Evolutionary conservation across 2,888 invertebrate genomes (phyloP).

Genomic region (Gari tellinella): DNA sequence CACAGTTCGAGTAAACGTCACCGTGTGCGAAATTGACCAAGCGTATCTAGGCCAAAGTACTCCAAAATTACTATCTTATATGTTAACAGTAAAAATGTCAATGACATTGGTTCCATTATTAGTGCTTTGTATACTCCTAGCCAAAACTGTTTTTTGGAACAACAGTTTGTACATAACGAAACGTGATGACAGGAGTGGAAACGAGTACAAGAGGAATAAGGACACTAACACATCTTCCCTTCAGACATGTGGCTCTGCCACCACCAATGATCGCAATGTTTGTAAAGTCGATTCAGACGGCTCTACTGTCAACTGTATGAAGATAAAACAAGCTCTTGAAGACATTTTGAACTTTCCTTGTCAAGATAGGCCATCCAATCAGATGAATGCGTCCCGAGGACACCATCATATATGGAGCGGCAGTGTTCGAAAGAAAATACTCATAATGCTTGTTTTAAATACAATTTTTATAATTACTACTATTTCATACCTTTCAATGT

Average conservation of each 20-base stretch:
- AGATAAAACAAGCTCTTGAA: too few species aligned
- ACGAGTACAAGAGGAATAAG: too few species aligned
- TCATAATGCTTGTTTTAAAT: slow-evolving; percentile 15
- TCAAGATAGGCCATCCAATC: too few species aligned
- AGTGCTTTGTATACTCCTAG: slow-evolving; percentile 10
- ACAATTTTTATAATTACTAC: slow-evolving; percentile 14
- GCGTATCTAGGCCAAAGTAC: background rate
- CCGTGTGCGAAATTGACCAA: slow-evolving; percentile 29
- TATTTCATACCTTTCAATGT: slow-evolving; percentile 5
- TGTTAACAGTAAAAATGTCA: slow-evolving; percentile 34
- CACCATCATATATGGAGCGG: too few species aligned
- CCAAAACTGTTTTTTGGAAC: slow-evolving; percentile 14
- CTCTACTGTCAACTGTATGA: too few species aligned
- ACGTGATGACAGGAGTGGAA: too few species aligned
- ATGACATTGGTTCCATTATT: background rate
- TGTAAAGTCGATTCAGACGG: too few species aligned
- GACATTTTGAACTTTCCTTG: too few species aligned
- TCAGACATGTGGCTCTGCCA: too few species aligned
- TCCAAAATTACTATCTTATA: slow-evolving; percentile 10
- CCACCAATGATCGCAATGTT: too few species aligned
- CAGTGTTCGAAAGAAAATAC: slow-evolving; percentile 12
- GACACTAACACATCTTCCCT: too few species aligned
- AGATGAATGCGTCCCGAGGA: too few species aligned
- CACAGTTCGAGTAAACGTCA: slow-evolving; percentile 13
- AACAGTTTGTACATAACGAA: background rate